Evolutionary conservation across 2,113 vertebrate genomes (phyloP), one percentile per base, ranked within the genome.

Genomic region (Forbesichthys agassizii): DNA sequence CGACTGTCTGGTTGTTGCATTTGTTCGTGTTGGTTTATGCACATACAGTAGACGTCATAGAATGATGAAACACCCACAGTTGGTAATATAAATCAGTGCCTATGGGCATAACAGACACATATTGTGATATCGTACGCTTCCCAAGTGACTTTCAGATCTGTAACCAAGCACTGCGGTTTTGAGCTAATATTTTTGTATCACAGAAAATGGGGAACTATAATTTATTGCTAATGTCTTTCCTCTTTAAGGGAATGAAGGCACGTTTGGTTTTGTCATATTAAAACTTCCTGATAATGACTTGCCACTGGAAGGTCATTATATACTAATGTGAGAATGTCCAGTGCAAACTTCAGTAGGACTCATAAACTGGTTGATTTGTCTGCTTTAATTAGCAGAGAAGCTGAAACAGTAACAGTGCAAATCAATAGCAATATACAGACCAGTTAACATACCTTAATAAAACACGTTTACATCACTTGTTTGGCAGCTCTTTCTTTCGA

Each of bases 151-250:
- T 5, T 42, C 36, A 5, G 36, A 8, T 8, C 36, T 42, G 36
- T 42, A 42, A 42, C 36, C 36, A 42, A 42, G 36, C 36, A 42
- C 36, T 42, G 36, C 36, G 36, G 36, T 42, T 42, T 42, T 42
- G 36, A 6, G 36, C 61, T 5, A 1, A n/a, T 5, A n/a, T 52
- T 5, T 11, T 56, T 61, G 14, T 58, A 69, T 36, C 1, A 58
- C 65, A 69, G 11, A 20, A 74, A 81, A 79, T 9, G 33, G 20
- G 59, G 49, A 84, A 76, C 7, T 67, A 14, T 47, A 51, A 56
- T 1, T 33, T 60, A 59, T 62, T 54, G 57, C 9, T 1, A 10
- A 46, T 33, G 36, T 66, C 3, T 52, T 78, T 54, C 9, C 49
- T 61, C 10, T 71, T 65, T 58, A 5, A 54, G 70, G 8, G 33